These are phyloP conservation scores for Tipula helvola DNA, from an alignment of 2,888 invertebrate species.

Conservation along the genomic window DNA sequence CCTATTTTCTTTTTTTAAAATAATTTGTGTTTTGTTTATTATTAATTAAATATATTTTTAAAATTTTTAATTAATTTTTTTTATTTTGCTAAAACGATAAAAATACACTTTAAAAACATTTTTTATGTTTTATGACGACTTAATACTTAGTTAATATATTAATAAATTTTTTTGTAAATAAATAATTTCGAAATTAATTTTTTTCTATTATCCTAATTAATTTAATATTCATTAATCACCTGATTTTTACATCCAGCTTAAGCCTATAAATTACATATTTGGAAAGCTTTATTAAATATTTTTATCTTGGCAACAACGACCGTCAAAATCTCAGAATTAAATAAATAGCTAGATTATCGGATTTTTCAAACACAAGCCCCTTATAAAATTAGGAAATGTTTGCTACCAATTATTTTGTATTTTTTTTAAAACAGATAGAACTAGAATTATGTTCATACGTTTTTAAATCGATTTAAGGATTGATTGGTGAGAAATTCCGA, in stretches of 20 bases:
- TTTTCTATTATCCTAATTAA: background rate
- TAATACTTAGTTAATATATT: background rate
- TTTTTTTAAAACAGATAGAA: too few relatives aligned
- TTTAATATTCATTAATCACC: background rate
- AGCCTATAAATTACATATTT: background rate
- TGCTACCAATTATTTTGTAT: too few relatives aligned
- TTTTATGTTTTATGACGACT: background rate
- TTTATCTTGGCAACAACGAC: background rate
- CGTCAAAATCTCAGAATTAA: background rate
- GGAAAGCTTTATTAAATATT: background rate
- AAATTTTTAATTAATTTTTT: background rate
- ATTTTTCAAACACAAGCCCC: background rate
- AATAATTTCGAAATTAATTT: background rate
- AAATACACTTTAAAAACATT: constrained; percentile 4
- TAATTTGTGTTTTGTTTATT: background rate
- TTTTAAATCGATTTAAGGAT: too few relatives aligned
- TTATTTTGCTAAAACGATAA: background rate
- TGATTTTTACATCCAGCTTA: background rate
- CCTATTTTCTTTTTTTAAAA: background rate
- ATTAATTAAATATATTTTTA: background rate
- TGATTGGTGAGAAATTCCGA: too few relatives aligned
- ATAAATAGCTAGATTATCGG: background rate
- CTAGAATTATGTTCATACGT: too few relatives aligned
- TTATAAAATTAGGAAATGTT: too few relatives aligned
- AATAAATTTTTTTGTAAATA: background rate